Conservation (phyloP, 1,140 invertebrate species). For the Drosophila quadrilineata region DNA sequence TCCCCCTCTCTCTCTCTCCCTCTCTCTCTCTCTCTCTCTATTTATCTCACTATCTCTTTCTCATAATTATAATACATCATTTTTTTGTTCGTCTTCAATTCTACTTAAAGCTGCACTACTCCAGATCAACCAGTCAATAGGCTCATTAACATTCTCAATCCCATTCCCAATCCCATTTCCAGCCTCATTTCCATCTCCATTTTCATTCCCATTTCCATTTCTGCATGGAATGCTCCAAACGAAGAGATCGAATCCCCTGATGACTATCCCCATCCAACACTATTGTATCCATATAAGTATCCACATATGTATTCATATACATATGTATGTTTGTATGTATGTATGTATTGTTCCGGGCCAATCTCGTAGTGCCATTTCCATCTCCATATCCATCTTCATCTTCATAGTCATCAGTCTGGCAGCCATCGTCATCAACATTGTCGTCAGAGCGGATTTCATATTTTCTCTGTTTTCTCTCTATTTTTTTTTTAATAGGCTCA, state of each 20-base stretch:
- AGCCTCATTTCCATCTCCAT: neutral
- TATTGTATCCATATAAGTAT: too few species aligned
- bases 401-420: slow-evolving; percentile 25
- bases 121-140: slow-evolving; percentile 31
- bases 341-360: too few species aligned
- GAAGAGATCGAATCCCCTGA: too few species aligned
- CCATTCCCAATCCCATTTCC: slow-evolving; percentile 15
- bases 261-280: neutral
- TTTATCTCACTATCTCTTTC: neutral
- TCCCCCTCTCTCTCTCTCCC: neutral
- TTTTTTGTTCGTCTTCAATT: neutral
- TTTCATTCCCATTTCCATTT: too few species aligned
- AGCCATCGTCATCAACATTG: slow-evolving; percentile 40
- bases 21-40: neutral
- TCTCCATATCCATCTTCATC: neutral
- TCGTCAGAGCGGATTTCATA: slow-evolving; percentile 34
- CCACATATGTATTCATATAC: too few species aligned
- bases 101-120: slow-evolving; percentile 17
- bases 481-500: slow-evolving; percentile 33
- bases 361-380: neutral
- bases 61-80: too few species aligned
- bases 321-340: too few species aligned
- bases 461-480: neutral
- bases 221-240: too few species aligned
- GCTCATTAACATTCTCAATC: slow-evolving; percentile 41